Percentiles rank a stretch among this genome's conserved stretches.
These are phyloP conservation scores for Cataglyphis altisquamis DNA, from an alignment of 2,888 invertebrate species.

Conservation along the genomic window DNA sequence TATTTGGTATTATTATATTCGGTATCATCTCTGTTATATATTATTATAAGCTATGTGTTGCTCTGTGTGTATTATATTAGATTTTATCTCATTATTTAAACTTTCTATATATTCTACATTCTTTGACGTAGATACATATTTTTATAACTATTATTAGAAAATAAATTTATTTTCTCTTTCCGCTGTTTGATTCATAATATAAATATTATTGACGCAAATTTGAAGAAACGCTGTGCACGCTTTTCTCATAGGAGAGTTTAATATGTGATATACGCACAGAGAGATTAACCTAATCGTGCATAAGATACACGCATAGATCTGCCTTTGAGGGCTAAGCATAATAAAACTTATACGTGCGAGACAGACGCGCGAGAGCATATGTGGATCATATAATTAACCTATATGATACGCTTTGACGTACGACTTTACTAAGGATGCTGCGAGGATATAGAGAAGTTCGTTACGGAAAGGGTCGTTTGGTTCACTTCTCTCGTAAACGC, in stretches of 20 bases:
- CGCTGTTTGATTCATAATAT: not conserved
- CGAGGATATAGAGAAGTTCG: constrained; percentile 29
- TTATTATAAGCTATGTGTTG: not conserved
- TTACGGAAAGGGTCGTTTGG: constrained; percentile 31
- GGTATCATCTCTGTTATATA: not conserved
- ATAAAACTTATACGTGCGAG: constrained; percentile 38
- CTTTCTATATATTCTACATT: not conserved
- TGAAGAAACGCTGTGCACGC: not conserved
- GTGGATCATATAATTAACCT: constrained; percentile 70
- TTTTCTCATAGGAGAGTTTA: not conserved
- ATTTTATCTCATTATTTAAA: not conserved
- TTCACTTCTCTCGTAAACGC: constrained; percentile 48
- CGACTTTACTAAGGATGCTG: constrained; percentile 43
- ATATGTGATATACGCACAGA: constrained; percentile 20
- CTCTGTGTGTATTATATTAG: not conserved
- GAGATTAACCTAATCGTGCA: constrained; percentile 55
- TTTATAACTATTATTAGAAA: constrained; percentile 17
- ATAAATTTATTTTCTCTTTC: constrained; percentile 7
- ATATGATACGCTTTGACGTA: constrained; percentile 61
- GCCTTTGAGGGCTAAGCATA: constrained; percentile 51
- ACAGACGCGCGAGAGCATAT: constrained; percentile 46
- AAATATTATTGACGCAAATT: not conserved
- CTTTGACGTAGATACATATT: not conserved
- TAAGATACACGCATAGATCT: constrained; percentile 43
- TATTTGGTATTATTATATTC: constrained; percentile 1